Conservation (phyloP, 1,140 invertebrate species). For the Lineus longissimus region DNA sequence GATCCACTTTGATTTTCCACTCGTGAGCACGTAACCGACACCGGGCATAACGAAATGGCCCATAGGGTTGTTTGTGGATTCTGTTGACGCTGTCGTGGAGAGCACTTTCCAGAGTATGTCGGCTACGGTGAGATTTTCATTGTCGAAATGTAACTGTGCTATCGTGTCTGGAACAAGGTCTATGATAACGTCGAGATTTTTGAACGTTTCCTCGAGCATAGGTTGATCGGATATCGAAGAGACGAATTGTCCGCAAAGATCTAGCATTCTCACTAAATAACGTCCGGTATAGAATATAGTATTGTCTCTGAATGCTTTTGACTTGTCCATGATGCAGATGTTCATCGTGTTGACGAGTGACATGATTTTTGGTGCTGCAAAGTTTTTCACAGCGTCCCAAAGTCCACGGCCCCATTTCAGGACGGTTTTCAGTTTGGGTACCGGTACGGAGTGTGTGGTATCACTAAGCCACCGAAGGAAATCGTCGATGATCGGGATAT, state of each 20-base stretch:
- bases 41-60: constrained; percentile 4
- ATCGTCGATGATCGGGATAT: background rate
- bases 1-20: background rate
- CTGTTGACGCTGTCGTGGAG: background rate
- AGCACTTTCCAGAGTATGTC: constrained; percentile 8
- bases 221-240: background rate
- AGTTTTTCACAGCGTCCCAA: background rate
- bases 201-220: constrained; percentile 5
- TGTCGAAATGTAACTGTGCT: constrained; percentile 3
- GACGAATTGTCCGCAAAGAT: background rate
- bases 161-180: background rate
- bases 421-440: constrained; percentile 6
- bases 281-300: constrained; percentile 1
- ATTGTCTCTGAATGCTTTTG: background rate
- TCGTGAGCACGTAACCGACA: background rate
- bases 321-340: background rate
- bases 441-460: background rate
- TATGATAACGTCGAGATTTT: background rate
- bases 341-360: background rate
- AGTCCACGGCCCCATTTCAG: background rate
- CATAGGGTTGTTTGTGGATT: background rate
- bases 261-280: constrained; percentile 3
- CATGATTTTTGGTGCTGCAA: background rate
- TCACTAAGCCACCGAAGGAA: background rate
- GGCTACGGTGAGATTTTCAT: background rate